Evolutionary conservation across 2,888 invertebrate species (phyloP), one percentile per base, ranked within the genome.

Genomic region (Erebia aethiops): DNA sequence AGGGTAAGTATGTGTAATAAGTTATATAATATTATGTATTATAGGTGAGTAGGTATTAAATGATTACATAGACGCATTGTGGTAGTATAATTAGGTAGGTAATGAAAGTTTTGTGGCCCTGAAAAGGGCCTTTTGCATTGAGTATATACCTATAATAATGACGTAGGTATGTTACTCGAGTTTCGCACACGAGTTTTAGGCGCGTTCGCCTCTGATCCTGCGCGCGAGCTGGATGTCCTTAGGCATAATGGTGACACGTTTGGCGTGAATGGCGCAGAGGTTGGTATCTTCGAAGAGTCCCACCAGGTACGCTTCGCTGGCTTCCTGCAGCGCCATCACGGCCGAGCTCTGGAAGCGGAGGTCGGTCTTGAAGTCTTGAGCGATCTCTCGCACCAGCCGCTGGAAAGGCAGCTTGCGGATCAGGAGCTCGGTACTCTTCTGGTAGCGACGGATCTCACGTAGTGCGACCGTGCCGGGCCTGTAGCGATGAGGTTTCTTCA

Each of bases 331-430:
- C 13, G 61, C 68, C 52, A 62, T 61, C 35, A 68, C 54, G 43
- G 97, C 96, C 77, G 96, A 96, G 70, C 75, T 75, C 51, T 63
- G 63, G 63, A 56, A 56, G 21, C 56, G 56, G 56, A 56, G 56
- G 26, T 56, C 56, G 13, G 97, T 97, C 89, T 98, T 98, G 96
- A 98, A 98, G 88, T 98, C 97, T 84, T 98, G 97, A 0, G 98
- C 97, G 82, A 98, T 98, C 95, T 65, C 65, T 16, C 65, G 52
- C 63, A 65, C 65, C 81, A 98, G 92, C 82, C 97, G 96, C 87
- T 98, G 98, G 95, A 98, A 98, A 26, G 98, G 97, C 88, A 67
- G 49, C 67, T 58, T 67, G 18, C 66, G 35, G 54, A 66, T 66
- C 41, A 66, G 43, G 16, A 66, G 56, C 56, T 66, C 67, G 2